Percentiles rank a stretch among this genome's conserved stretches.
Conservation (phyloP, 2,113 vertebrate genomes). For the Bolborhynchus lineola region DNA sequence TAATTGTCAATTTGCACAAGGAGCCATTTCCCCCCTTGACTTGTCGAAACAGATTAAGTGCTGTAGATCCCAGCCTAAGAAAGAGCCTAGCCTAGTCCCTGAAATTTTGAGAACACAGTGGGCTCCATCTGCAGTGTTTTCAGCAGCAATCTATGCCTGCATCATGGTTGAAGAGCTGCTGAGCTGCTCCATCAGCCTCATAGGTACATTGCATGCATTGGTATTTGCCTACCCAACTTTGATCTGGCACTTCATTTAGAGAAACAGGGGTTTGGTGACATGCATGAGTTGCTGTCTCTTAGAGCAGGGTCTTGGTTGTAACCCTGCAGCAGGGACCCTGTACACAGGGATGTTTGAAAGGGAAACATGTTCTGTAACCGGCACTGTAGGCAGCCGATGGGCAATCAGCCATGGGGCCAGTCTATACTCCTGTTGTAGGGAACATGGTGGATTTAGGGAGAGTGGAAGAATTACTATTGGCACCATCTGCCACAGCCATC, state of each 20-base stretch:
- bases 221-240: accelerated
- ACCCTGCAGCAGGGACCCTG: neutral
- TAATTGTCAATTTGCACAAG: neutral
- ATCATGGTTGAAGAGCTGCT: neutral
- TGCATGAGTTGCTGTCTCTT: neutral
- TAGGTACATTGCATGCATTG: neutral
- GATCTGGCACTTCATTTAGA: neutral
- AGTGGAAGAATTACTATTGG: neutral
- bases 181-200: neutral
- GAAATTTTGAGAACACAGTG: neutral
- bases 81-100: neutral
- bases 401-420: neutral
- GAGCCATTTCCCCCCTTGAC: neutral
- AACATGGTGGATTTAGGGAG: neutral
- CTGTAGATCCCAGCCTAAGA: neutral
- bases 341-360: neutral
- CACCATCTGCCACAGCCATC: neutral
- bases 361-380: neutral
- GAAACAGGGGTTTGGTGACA: neutral
- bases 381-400: neutral
- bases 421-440: neutral
- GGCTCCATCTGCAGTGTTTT: neutral
- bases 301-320: neutral
- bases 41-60: neutral
- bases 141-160: neutral